Evolutionary conservation across 2,888 invertebrate species (phyloP), one percentile per base, ranked within the genome.

Genomic region (Mesorhabditis spiculigera): DNA sequence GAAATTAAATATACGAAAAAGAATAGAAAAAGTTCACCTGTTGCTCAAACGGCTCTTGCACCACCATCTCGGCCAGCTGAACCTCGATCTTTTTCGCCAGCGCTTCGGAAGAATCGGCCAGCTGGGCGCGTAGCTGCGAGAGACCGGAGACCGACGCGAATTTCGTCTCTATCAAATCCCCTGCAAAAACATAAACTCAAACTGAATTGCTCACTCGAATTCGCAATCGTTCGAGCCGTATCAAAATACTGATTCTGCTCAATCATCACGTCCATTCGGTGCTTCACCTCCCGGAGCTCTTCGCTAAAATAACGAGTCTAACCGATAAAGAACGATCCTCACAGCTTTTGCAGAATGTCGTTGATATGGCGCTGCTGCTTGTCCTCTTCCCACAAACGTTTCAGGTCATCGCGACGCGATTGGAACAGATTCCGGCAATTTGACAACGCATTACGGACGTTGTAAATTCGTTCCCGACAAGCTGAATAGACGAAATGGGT

Each of bases 11-110:
- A 50, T 8, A n/a, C 45, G 50, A 69, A 68, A 43, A 41, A 5
- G 16, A 16, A 41, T 58, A 13, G 5, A n/a, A n/a, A 63, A 65
- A 5, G 61, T 73, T 68, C 10, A 80, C 78, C 68, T 80, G 75
- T 45, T 75, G 71, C 68, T 85, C 85, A 68, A 84, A 84, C 0
- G 85, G 83, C 61, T 82, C 81, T 4, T 79, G 75, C 28, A 84
- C 78, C 4, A 82, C 63, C 63, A 81, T 75, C 58, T 76, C 76
- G 5, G 82, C 77, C 0, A 84, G 70, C 10, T 74, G 74, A 43
- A 74, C 74, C 65, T 81, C 79, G 67, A 83, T 80, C 42, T 73
- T 74, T 6, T 76, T 74, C 44, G 75, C 71, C 5, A 78, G 71
- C 28, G 72, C 45, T 44, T 73, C 67, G 4, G 77, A 63, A n/a